These are phyloP conservation scores for Hecatera dysodea DNA, from an alignment of 2,888 invertebrate species.

Conservation along the genomic window DNA sequence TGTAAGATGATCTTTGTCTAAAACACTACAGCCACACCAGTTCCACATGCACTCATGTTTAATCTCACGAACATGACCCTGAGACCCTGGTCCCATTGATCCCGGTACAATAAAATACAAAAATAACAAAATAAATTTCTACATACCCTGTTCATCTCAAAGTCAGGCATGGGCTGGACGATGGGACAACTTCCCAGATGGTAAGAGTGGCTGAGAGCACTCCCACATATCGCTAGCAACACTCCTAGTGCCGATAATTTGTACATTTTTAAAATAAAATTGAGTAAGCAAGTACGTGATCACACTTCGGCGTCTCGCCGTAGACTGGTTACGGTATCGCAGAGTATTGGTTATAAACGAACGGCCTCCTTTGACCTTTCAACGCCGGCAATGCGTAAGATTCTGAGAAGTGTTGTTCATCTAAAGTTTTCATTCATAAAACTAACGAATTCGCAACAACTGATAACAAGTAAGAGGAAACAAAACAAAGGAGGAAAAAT, in stretches of 20 bases:
- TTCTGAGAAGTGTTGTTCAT: slow-evolving; percentile 61
- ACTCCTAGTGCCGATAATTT: slow-evolving; percentile 70
- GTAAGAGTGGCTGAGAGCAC: slow-evolving; percentile 91
- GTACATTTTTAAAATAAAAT: slow-evolving; percentile 68
- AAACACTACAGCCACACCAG: neutral
- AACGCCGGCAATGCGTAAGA: slow-evolving; percentile 29
- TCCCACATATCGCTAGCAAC: slow-evolving; percentile 77
- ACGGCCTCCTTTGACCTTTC: slow-evolving; percentile 63
- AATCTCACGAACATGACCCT: slow-evolving; percentile 15
- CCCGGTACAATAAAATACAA: slow-evolving; percentile 26
- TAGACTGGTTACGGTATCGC: slow-evolving; percentile 46
- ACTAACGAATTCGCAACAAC: slow-evolving; percentile 26
- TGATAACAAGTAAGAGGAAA: slow-evolving; percentile 39
- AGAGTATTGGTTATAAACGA: slow-evolving; percentile 56
- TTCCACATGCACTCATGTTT: neutral
- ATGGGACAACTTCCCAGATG: slow-evolving; percentile 94
- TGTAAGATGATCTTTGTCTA: slow-evolving; percentile 12
- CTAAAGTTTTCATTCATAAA: slow-evolving; percentile 57
- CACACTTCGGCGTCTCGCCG: slow-evolving; percentile 27
- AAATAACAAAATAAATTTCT: slow-evolving; percentile 1
- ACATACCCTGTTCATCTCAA: slow-evolving; percentile 93
- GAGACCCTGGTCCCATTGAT: slow-evolving; percentile 21
- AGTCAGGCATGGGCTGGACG: slow-evolving; percentile 93
- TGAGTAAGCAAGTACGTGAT: slow-evolving; percentile 15
- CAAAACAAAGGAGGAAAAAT: neutral